phyloP scores from a whole-genome alignment of 1,140 invertebrate species.

The Scaptomyza pallida region DNA sequence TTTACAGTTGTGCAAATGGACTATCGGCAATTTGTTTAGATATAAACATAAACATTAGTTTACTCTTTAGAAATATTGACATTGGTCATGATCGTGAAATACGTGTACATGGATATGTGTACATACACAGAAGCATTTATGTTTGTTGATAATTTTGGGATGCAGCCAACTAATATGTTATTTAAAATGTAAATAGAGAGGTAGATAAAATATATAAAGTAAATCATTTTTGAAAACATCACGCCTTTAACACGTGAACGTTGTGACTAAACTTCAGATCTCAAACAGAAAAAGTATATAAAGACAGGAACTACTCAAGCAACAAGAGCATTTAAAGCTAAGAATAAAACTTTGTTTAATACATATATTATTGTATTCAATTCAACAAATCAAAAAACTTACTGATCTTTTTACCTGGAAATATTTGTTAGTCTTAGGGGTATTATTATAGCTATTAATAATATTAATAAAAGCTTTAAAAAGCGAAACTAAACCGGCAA shows the following conservation, averaged over 20 bases:
- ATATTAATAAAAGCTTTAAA: too few species aligned
- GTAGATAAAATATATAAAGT: slow-evolving; percentile 28
- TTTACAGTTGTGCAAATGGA: neutral
- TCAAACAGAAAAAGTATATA: slow-evolving; percentile 1
- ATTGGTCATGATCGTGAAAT: slow-evolving; percentile 35
- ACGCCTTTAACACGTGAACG: slow-evolving; percentile 50
- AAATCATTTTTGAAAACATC: slow-evolving; percentile 53
- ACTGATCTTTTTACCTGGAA: too few species aligned
- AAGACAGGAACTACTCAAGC: neutral
- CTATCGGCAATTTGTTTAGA: neutral
- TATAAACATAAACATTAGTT: neutral
- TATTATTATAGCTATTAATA: too few species aligned
- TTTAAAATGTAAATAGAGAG: slow-evolving; percentile 17
- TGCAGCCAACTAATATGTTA: slow-evolving; percentile 12
- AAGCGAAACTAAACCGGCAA: too few species aligned
- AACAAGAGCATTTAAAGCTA: too few species aligned
- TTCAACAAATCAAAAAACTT: too few species aligned
- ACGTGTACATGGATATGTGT: neutral
- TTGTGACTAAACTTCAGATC: neutral
- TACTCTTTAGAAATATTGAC: slow-evolving; percentile 10
- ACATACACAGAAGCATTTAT: neutral
- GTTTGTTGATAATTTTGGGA: slow-evolving; percentile 3
- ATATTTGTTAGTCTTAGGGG: too few species aligned
- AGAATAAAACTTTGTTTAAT: too few species aligned
- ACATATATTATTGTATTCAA: too few species aligned